Percentiles rank a stretch among this genome's conserved stretches.
phyloP scores from a whole-genome alignment of 2,797 vertebrate species.

The Sebastes jordani region DNA sequence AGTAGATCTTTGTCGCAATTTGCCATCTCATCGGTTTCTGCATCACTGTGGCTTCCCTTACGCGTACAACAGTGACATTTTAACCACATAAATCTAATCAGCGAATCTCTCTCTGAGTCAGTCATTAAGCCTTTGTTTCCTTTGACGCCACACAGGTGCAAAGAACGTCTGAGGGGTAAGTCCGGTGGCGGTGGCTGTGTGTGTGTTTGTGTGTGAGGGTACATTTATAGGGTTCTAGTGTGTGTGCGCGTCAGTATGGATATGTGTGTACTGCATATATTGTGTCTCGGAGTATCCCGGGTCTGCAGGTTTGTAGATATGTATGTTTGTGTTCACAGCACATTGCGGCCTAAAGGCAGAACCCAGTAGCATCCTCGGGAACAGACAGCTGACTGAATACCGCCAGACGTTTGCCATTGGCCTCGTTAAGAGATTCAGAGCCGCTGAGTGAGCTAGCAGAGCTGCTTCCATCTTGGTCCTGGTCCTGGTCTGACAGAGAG shows the following conservation, averaged over 20 bases:
- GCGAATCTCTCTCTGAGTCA: conserved; percentile 11
- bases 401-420: conserved; percentile 78
- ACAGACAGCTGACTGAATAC: conserved; percentile 91
- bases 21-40: background rate
- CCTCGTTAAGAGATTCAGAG: conserved; percentile 78
- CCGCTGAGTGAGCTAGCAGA: conserved; percentile 84
- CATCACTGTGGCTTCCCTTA: conserved; percentile 23
- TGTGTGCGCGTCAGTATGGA: background rate
- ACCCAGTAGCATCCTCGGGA: conserved; percentile 75
- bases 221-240: background rate
- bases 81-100: conserved; percentile 10
- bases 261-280: conserved; percentile 1
- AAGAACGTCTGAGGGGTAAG: background rate
- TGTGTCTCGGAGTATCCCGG: background rate
- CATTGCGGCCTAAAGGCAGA: conserved; percentile 65
- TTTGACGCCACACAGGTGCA: conserved; percentile 15
- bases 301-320: background rate
- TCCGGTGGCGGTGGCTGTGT: background rate
- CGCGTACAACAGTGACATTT: background rate
- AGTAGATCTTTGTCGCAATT: conserved; percentile 24
- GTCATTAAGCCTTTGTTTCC: conserved; percentile 21
- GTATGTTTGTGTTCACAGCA: background rate
- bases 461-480: conserved; percentile 74
- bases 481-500: conserved; percentile 86
- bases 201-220: background rate